phyloP scores from a whole-genome alignment of 1,140 invertebrate species.

The Drosophila sucinea region DNA sequence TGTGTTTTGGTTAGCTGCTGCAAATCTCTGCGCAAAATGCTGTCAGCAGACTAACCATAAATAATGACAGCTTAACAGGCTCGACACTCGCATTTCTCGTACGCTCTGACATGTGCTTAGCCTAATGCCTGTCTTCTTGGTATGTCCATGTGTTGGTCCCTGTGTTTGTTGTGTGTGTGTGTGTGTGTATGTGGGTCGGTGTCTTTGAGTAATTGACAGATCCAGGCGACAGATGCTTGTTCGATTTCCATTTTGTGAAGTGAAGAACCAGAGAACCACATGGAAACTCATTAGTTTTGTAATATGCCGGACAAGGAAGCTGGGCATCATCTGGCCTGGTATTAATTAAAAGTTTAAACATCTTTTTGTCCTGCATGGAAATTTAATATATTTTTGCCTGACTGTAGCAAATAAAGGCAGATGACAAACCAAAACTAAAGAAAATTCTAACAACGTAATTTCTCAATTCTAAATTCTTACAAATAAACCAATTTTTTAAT shows the following conservation, averaged over 20 bases:
- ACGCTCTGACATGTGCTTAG: slow-evolving; percentile 62
- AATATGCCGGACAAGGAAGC: slow-evolving; percentile 40
- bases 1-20: slow-evolving; percentile 46
- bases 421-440: neutral
- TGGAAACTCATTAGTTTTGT: slow-evolving; percentile 54
- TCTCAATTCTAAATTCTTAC: too few relatives aligned
- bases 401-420: neutral
- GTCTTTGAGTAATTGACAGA: slow-evolving; percentile 58
- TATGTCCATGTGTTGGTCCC: too few relatives aligned
- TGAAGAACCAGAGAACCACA: slow-evolving; percentile 17
- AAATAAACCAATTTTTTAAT: too few relatives aligned
- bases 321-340: slow-evolving; percentile 40
- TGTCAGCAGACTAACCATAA: slow-evolving; percentile 69
- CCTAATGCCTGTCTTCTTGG: slow-evolving; percentile 43
- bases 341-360: slow-evolving; percentile 74
- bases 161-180: neutral
- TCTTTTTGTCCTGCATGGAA: slow-evolving; percentile 24
- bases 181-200: neutral
- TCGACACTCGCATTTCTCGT: slow-evolving; percentile 36
- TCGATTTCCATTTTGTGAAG: slow-evolving; percentile 36
- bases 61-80: slow-evolving; percentile 63
- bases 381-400: neutral
- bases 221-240: slow-evolving; percentile 45
- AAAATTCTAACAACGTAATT: neutral
- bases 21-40: slow-evolving; percentile 54